A percentile compares a stretch with the other conserved stretches of the same genome.
phyloP scores from a whole-genome alignment of 2,113 vertebrate species.

The Cygnus atratus region DNA sequence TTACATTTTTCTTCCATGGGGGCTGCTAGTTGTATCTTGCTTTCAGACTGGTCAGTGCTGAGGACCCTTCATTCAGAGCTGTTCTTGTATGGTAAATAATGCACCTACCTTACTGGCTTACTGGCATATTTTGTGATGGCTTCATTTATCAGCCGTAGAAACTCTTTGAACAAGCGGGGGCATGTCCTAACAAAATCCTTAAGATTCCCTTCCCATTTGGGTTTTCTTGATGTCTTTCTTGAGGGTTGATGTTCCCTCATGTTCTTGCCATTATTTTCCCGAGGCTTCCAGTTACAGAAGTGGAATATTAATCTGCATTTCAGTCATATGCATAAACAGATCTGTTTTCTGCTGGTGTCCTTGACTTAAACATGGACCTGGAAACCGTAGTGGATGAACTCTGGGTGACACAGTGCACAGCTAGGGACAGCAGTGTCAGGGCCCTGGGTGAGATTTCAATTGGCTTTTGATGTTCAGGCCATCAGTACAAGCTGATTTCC shows the following conservation, averaged over 20 bases:
- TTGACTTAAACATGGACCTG: neutral
- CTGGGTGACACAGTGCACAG: neutral
- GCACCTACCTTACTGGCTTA: neutral
- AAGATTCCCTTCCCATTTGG: neutral
- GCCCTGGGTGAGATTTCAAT: neutral
- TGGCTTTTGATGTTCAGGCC: neutral
- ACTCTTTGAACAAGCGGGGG: fast-evolving
- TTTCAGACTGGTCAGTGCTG: neutral
- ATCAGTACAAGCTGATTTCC: neutral
- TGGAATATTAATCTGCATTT: neutral
- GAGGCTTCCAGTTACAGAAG: neutral
- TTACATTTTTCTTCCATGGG: neutral
- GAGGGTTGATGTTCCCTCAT: neutral
- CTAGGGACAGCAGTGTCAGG: neutral
- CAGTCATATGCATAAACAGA: neutral
- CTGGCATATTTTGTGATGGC: neutral
- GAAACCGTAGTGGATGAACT: neutral
- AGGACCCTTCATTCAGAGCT: neutral
- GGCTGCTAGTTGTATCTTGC: neutral
- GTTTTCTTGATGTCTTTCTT: neutral
- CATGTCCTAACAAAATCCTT: neutral
- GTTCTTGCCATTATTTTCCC: neutral
- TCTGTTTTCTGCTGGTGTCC: neutral
- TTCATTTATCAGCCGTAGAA: neutral
- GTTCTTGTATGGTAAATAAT: neutral